phyloP scores from a whole-genome alignment of 2,888 invertebrate genomes.

The Drosophila tanythrix region DNA sequence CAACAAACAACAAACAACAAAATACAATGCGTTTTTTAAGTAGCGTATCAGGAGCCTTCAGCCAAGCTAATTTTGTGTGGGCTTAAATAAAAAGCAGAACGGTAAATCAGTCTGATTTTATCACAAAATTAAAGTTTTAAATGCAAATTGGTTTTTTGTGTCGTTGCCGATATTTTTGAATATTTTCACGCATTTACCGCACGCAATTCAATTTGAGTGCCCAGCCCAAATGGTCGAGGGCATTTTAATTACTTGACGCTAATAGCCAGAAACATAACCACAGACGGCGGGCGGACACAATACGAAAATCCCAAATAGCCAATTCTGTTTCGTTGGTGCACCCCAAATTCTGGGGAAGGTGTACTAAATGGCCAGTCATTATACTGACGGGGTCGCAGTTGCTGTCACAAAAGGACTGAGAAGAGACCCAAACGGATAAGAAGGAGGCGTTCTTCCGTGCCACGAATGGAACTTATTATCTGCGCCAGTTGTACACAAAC shows the following conservation, averaged over 20 bases:
- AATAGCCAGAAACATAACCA: slow-evolving; percentile 59
- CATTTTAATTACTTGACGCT: slow-evolving; percentile 59
- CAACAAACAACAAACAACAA: neutral
- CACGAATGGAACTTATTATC: slow-evolving; percentile 73
- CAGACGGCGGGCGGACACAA: slow-evolving; percentile 25
- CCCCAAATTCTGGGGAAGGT: slow-evolving; percentile 38
- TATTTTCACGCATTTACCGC: slow-evolving; percentile 27
- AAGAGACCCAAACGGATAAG: slow-evolving; percentile 20
- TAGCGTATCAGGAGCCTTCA: neutral
- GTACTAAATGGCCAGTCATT: slow-evolving; percentile 49
- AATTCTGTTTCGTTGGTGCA: slow-evolving; percentile 18
- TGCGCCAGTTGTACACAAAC: slow-evolving; percentile 71
- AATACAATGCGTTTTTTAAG: slow-evolving; percentile 1
- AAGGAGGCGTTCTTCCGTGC: slow-evolving; percentile 19
- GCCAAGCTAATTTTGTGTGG: neutral
- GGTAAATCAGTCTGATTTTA: neutral
- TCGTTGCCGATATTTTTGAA: slow-evolving; percentile 8
- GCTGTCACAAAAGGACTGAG: slow-evolving; percentile 13
- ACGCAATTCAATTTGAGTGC: slow-evolving; percentile 38
- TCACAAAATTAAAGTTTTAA: slow-evolving; percentile 27
- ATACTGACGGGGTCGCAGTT: slow-evolving; percentile 19
- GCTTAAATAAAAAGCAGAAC: neutral
- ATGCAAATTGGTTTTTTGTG: slow-evolving; percentile 9
- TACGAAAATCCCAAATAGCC: slow-evolving; percentile 44
- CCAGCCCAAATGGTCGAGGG: slow-evolving; percentile 18